Base-by-base conservation (phyloP, 2,888 invertebrate species). In the Idaea dimidiata region DNA sequence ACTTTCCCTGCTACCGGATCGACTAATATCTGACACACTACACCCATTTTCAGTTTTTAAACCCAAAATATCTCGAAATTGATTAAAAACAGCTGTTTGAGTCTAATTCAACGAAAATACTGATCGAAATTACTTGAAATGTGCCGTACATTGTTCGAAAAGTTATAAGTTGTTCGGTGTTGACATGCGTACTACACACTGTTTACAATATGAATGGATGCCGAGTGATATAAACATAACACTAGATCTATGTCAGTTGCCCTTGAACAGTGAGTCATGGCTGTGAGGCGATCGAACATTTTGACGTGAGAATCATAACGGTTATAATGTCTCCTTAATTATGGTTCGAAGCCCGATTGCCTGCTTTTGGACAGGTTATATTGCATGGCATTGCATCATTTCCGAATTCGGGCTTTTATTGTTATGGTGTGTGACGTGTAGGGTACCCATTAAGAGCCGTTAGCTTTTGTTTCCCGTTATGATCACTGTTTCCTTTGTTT, bases 1-100 rank as follows among this genome's bases (percentile, higher is more conserved):
- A 67, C 60, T 16, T 70, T 68, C 31, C 64, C 65, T 5, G 43
- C 56, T 6, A 62, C 24, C 5, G 59, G 67, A 17, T 65, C 63
- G 6, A 64, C 33, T 55, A 66, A 17, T 67, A 66, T 70, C 53
- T 72, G 67, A 54, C 70, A 66, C 59, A 60, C 24, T 17, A 72
- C 66, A 24, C 70, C 66, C 72, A 72, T 71, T 2, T 55, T 59
- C 16, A 18, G 17, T 6, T 32, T 17, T 16, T 17, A 53, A 10
- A 62, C 31, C 16, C 6, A 0, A 57, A 65, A 58, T 32, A 31
- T 60, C 16, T 55, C 17, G 17, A 24, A 16, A 57, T 8, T n/a
- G n/a, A n/a, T 57, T 10, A 17, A 57, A 32, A 60, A 54, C 54
- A 3, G 16, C 58, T 57, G 59, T 58, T 59, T 58, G 56, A 62